Conservation (phyloP, 2,113 vertebrate species). For the Penelope pileata region DNA sequence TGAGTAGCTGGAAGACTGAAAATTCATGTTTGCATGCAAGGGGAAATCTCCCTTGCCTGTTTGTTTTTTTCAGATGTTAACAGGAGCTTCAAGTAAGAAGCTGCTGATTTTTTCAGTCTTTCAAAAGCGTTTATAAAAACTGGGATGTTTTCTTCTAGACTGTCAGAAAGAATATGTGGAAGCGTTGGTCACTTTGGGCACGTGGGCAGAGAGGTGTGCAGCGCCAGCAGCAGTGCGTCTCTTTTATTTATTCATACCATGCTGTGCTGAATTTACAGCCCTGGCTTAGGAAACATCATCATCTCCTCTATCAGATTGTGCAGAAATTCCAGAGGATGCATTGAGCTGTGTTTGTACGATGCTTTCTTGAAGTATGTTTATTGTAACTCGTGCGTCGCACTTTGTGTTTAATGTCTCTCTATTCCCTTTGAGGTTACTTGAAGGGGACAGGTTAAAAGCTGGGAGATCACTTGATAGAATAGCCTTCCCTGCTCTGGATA, state of each 20-base stretch:
- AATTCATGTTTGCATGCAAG: slow-evolving; percentile 5
- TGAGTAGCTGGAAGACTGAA: neutral
- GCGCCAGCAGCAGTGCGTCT: neutral
- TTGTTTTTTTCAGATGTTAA: neutral
- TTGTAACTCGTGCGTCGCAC: neutral
- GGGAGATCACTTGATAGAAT: neutral
- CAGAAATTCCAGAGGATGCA: neutral
- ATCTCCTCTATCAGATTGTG: neutral
- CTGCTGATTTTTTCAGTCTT: neutral
- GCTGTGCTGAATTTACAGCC: neutral
- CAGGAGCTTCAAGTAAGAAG: neutral
- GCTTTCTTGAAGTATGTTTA: neutral
- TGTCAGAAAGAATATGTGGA: neutral
- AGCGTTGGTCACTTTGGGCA: neutral
- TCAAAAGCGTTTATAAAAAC: neutral
- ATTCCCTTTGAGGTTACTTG: neutral
- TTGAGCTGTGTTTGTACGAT: neutral
- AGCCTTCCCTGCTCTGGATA: neutral
- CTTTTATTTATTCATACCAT: neutral
- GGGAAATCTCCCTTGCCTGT: neutral
- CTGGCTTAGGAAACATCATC: neutral
- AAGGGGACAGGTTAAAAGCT: neutral
- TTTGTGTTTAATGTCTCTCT: neutral
- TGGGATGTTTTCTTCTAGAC: neutral
- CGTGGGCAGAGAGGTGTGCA: neutral